phyloP scores from a whole-genome alignment of 2,888 invertebrate genomes.

The Drosophila mulleri region DNA sequence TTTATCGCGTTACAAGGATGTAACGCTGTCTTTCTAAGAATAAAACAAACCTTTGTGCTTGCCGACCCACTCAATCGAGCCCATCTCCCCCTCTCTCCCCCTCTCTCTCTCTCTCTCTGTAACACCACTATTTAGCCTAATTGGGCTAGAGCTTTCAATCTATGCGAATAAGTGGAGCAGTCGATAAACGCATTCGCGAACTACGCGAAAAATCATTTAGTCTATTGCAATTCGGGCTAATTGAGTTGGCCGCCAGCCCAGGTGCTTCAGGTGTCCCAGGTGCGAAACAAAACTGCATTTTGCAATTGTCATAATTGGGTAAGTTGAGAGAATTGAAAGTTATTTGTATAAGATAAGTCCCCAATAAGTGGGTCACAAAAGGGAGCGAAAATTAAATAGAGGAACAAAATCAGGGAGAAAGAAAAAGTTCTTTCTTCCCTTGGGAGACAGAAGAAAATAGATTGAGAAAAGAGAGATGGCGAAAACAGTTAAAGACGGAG shows the following conservation, averaged over 20 bases:
- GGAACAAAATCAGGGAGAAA: background rate
- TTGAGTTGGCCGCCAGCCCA: conserved; percentile 19
- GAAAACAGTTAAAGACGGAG: too few species aligned
- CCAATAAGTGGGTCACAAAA: background rate
- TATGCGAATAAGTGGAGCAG: conserved; percentile 40
- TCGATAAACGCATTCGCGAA: conserved; percentile 13
- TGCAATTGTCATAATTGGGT: conserved; percentile 17
- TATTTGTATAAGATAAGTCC: background rate
- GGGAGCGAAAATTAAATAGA: too few species aligned
- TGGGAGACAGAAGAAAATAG: too few species aligned
- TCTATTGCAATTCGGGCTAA: conserved; percentile 42
- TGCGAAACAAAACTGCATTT: background rate
- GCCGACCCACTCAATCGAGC: conserved; percentile 49
- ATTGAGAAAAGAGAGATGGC: too few species aligned
- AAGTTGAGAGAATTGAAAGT: conserved; percentile 2
- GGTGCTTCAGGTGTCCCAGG: background rate
- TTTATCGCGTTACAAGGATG: conserved; percentile 77
- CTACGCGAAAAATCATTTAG: conserved; percentile 3
- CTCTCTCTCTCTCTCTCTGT: background rate
- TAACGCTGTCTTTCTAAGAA: conserved; percentile 78
- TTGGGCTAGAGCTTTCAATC: conserved; percentile 51
- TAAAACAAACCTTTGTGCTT: conserved; percentile 67
- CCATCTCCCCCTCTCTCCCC: background rate
- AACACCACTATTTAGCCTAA: conserved; percentile 65
- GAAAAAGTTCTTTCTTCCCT: too few species aligned